Conservation (phyloP, 2,888 invertebrate genomes). For the Drosophila borborema region DNA sequence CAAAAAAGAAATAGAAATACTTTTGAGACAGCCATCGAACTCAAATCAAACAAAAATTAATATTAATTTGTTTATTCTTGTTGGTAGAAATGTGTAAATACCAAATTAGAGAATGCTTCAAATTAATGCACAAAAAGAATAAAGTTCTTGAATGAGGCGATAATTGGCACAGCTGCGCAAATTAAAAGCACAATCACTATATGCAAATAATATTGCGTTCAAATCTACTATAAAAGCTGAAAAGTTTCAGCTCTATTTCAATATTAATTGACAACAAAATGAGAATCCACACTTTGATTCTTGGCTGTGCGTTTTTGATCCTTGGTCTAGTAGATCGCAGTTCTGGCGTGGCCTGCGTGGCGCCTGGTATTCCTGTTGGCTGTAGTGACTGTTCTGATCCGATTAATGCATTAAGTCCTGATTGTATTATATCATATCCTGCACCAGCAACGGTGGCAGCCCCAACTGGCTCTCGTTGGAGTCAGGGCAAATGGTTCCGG, state of each 20-base stretch:
- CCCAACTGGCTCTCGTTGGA: neutral
- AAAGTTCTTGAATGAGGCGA: neutral
- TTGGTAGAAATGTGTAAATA: neutral
- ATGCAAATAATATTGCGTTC: neutral
- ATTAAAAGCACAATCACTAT: neutral
- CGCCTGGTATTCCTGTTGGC: neutral
- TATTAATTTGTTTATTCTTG: too few relatives aligned
- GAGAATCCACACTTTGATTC: neutral
- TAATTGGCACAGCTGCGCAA: conserved; percentile 1
- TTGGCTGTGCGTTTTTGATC: neutral
- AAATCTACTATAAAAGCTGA: neutral
- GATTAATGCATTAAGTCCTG: accelerated
- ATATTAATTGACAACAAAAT: neutral
- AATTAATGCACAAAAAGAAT: neutral
- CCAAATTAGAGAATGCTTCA: neutral
- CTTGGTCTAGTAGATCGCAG: neutral
- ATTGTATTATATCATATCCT: too few relatives aligned
- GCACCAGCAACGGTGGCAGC: neutral
- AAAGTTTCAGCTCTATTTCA: too few relatives aligned
- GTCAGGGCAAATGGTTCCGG: neutral
- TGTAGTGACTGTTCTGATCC: neutral
- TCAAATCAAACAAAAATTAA: neutral
- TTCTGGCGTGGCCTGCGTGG: neutral
- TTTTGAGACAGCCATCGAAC: neutral
- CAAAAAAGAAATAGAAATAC: neutral